Conservation (phyloP, 2,888 invertebrate genomes). For the Spodoptera exigua region DNA sequence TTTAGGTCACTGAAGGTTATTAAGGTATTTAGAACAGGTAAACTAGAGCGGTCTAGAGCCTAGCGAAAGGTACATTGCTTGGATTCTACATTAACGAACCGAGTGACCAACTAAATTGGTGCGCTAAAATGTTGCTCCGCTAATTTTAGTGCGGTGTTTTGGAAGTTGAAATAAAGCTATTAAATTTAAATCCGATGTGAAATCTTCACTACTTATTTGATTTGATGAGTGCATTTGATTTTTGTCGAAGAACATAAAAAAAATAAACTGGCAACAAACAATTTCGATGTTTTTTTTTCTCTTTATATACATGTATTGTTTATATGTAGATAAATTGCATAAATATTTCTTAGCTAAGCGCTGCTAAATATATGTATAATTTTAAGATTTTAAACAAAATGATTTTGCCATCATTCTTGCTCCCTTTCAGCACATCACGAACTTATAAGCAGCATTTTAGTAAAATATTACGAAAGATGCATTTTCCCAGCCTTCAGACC, state of each 20-base stretch:
- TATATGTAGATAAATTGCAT: no score
- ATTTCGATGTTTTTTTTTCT: no score
- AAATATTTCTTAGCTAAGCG: no score
- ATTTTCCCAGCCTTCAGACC: constrained; percentile 78
- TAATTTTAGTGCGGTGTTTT: constrained; percentile 6
- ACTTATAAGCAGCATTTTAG: constrained; percentile 46
- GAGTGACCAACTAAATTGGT: constrained; percentile 46
- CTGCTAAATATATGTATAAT: no score
- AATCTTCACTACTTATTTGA: background rate
- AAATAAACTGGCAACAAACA: no score
- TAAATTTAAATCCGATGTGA: constrained; percentile 1
- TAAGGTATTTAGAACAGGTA: constrained; percentile 27
- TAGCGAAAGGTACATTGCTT: constrained; percentile 51
- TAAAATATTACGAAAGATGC: constrained; percentile 62
- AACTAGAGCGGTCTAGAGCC: constrained; percentile 23
- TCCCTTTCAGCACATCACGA: background rate
- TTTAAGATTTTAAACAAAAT: no score
- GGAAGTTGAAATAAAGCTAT: background rate
- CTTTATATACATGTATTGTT: no score
- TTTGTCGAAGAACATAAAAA: no score
- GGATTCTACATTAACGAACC: constrained; percentile 36
- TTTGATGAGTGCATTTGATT: no score
- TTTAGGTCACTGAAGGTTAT: constrained; percentile 24
- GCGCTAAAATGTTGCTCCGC: constrained; percentile 46
- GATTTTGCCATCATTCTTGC: no score